These are phyloP conservation scores for Callimorpha dominula DNA, from an alignment of 2,888 invertebrate genomes.

Conservation along the genomic window DNA sequence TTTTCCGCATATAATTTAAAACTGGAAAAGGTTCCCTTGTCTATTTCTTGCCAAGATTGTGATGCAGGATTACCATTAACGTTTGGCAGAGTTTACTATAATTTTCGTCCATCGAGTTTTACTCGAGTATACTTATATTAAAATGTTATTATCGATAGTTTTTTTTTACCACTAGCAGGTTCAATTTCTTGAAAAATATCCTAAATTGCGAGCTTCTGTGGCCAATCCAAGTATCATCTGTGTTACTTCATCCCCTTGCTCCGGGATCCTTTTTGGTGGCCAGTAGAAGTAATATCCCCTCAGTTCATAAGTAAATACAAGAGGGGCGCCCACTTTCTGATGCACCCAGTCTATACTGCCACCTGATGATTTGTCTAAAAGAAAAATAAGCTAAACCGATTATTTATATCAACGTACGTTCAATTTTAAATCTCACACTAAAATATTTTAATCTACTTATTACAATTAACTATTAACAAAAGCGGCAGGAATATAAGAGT, in stretches of 20 bases:
- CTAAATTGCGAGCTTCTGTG: conserved; percentile 75
- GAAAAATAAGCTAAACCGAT: neutral
- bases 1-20: no score
- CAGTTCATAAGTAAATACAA: conserved; percentile 89
- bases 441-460: no score
- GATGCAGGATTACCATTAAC: no score
- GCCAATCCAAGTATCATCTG: conserved; percentile 87
- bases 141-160: neutral
- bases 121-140: no score
- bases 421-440: no score
- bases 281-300: conserved; percentile 90
- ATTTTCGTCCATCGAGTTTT: no score
- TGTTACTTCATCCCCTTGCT: conserved; percentile 88
- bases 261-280: conserved; percentile 88
- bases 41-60: no score
- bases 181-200: conserved; percentile 66
- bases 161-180: neutral
- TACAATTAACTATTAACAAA: no score
- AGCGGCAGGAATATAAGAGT: no score
- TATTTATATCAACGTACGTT: no score
- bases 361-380: conserved; percentile 84
- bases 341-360: conserved; percentile 89
- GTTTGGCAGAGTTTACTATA: no score
- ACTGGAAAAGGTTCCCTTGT: no score
- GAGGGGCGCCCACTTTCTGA: conserved; percentile 80